Evolutionary conservation across 2,888 invertebrate species (phyloP).

Genomic region (Euzetes globulus): DNA sequence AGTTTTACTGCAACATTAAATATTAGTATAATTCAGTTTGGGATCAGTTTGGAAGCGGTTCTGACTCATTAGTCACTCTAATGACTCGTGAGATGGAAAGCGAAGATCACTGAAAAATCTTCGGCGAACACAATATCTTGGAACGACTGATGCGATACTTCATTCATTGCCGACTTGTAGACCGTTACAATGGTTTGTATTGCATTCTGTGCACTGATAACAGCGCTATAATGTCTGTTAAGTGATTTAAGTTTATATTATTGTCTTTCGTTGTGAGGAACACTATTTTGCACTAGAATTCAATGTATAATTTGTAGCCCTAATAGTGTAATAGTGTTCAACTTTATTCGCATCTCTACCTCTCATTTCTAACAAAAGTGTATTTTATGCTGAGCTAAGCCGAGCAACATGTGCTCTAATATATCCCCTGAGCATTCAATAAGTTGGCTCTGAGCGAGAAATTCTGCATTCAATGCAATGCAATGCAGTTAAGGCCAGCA

Average conservation of each 20-base stretch:
- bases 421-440: slow-evolving; percentile 19
- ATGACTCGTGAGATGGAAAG: slow-evolving; percentile 11
- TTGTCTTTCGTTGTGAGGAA: background rate
- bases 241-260: slow-evolving; percentile 13
- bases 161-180: background rate
- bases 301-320: slow-evolving; percentile 12
- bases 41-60: slow-evolving; percentile 3
- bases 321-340: slow-evolving; percentile 18
- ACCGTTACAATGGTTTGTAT: background rate
- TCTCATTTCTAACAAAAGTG: background rate
- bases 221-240: background rate
- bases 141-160: background rate
- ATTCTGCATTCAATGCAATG: background rate
- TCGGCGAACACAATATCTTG: background rate
- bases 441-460: slow-evolving; percentile 4
- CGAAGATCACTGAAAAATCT: background rate
- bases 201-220: background rate
- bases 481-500: background rate
- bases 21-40: slow-evolving; percentile 22
- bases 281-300: slow-evolving; percentile 1
- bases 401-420: slow-evolving; percentile 17
- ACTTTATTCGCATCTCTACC: background rate
- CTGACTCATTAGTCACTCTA: slow-evolving; percentile 15
- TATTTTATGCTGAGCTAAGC: slow-evolving; percentile 1
- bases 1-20: slow-evolving; percentile 10